Evolutionary conservation across 2,888 invertebrate genomes (phyloP).

Genomic region (Eucriotettix oculatus): DNA sequence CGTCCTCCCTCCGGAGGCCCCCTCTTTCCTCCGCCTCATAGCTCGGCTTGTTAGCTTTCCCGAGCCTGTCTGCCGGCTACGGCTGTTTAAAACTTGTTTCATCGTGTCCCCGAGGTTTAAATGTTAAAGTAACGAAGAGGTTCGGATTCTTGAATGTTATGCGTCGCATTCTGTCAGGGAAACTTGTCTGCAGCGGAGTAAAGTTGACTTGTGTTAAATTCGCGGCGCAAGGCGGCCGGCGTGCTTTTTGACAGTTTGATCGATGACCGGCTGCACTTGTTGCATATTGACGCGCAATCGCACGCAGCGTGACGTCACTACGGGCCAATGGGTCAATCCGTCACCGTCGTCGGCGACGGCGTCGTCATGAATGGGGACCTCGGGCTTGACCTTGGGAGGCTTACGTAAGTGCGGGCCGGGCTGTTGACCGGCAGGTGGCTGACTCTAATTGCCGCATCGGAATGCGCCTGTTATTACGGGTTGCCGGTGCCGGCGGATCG

Average conservation of each 20-base stretch:
- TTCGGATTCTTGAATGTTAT: too few species aligned
- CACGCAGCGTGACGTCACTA: background rate
- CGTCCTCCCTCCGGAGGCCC: background rate
- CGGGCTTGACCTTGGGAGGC: background rate
- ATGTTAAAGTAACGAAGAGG: too few species aligned
- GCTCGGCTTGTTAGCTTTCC: too few species aligned
- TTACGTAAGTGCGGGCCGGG: background rate
- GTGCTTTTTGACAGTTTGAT: too few species aligned
- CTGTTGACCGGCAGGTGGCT: conserved; percentile 16
- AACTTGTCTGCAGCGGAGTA: too few species aligned
- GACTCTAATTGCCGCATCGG: conserved; percentile 25
- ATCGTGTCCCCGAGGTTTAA: too few species aligned
- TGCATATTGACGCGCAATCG: background rate
- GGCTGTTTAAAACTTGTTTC: too few species aligned
- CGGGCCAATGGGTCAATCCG: background rate
- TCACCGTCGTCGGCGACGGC: background rate
- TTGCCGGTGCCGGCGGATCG: background rate
- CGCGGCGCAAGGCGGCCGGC: too few species aligned
- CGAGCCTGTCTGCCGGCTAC: too few species aligned
- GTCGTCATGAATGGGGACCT: background rate
- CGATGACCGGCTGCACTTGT: too few species aligned
- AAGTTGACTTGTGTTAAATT: too few species aligned
- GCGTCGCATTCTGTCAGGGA: too few species aligned
- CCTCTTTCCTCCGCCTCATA: background rate
- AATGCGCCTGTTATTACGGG: background rate